Base-by-base conservation (phyloP, 92 coral and sea anemone species). In the Phenganax marumi region DNA sequence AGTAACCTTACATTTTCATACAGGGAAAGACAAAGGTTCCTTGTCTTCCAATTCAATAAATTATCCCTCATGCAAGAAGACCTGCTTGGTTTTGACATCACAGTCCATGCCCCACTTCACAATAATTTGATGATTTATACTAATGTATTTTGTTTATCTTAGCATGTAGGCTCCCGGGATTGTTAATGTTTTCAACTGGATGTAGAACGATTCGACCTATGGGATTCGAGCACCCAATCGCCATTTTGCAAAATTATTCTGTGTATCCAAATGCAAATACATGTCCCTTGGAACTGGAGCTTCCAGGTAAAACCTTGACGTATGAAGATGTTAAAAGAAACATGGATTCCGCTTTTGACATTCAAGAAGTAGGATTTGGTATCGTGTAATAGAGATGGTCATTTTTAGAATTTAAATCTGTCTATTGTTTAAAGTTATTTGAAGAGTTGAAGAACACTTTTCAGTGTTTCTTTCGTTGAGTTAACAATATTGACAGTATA, bases 181-280 rank as follows among this genome's bases (percentile, higher is more conserved):
- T 77, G 17, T 50, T 77, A 3, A 77, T 77, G 82, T 55, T 77
- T 77, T 52, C 69, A 16, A 77, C 70, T 18, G 82, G 82, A 10
- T 51, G 82, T 22, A 24, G 47, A 2, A 3, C 39, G 2, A 56
- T 77, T 19, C 82, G 76, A 57, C 82, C 82, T 10, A 16, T 77
- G 69, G 82, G 82, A 23, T 77, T 77, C 21, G 7, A 6, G 2
- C 10, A 65, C 8, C 85, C 85, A 46, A 81, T 64, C 16, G 68
- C 75, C 19, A 46, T 81, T 8, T 10, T 48, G 10, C 19, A 73
- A 50, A 19, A 24, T 1, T 10, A 12, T n/a, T 71, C 53, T 14
- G 49, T 24, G n/a, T 61, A 63, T 11, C 85, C 85, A 68, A 81
- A 81, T 81, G 78, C 85, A 50, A 81, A 81, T 43, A 81, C 85